phyloP scores from a whole-genome alignment of 2,113 vertebrate genomes.

The Xiphophorus maculatus region DNA sequence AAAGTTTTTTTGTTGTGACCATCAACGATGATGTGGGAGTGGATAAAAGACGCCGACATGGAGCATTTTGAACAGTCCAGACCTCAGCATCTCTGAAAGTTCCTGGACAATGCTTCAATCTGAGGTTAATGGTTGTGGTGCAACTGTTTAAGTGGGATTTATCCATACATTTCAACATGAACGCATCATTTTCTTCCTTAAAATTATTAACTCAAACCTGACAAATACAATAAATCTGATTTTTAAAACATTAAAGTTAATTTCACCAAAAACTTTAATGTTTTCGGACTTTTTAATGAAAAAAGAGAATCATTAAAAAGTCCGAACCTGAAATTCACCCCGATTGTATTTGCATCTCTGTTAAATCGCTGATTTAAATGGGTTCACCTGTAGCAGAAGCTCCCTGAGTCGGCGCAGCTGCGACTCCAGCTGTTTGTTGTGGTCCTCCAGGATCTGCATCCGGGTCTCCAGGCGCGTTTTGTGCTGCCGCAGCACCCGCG shows the following conservation, averaged over 20 bases:
- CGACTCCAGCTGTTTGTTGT: conserved; percentile 97
- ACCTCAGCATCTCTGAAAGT: no score
- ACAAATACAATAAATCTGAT: not conserved
- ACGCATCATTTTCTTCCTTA: not conserved
- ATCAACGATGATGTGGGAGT: no score
- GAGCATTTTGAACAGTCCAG: no score
- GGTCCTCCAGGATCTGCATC: conserved; percentile 98
- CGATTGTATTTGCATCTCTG: not conserved
- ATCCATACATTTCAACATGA: not conserved
- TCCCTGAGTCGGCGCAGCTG: conserved; percentile 92
- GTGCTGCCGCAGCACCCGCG: conserved; percentile 93
- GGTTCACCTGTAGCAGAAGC: conserved; percentile 91
- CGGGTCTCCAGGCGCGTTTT: conserved; percentile 97
- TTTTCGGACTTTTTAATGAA: no score
- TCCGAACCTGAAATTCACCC: no score
- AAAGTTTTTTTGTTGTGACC: no score
- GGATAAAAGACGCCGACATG: no score
- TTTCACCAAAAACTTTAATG: not conserved
- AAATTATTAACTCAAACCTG: no score
- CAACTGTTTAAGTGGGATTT: no score
- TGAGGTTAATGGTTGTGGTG: not conserved
- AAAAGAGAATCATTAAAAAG: not conserved
- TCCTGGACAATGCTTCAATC: not conserved
- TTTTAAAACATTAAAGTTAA: not conserved
- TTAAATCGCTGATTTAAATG: conserved; percentile 33